Evolutionary conservation across 2,888 invertebrate genomes (phyloP).

Genomic region (Malthinus flaveolus): DNA sequence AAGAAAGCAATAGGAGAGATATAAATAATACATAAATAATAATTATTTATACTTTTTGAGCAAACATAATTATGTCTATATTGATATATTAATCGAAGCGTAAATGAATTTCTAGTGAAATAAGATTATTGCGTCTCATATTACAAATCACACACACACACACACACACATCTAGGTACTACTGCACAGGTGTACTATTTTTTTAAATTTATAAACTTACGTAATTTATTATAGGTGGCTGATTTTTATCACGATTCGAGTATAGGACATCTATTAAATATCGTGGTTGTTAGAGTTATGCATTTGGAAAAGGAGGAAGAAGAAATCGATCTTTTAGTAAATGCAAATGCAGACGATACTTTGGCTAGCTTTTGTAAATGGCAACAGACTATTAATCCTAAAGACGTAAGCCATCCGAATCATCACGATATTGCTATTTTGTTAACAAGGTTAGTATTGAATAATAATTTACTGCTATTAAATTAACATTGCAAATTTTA

Average conservation of each 20-base stretch:
- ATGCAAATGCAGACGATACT: constrained; percentile 59
- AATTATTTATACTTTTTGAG: constrained; percentile 13
- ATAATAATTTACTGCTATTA: too few species aligned
- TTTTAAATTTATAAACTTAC: too few species aligned
- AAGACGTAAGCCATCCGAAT: constrained; percentile 59
- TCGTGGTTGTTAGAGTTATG: constrained; percentile 61
- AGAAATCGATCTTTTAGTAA: constrained; percentile 58
- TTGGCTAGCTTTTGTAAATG: constrained; percentile 67
- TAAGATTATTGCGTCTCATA: constrained; percentile 10
- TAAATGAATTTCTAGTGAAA: constrained; percentile 9
- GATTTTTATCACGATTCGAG: constrained; percentile 55
- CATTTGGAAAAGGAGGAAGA: constrained; percentile 60
- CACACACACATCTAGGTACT: not conserved
- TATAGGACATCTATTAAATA: constrained; percentile 62
- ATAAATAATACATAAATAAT: constrained; percentile 17
- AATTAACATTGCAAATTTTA: too few species aligned
- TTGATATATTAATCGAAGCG: constrained; percentile 8
- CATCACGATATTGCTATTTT: constrained; percentile 66
- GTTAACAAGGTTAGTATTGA: constrained; percentile 57
- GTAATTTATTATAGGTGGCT: constrained; percentile 45
- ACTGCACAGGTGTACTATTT: not conserved
- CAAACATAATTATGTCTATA: constrained; percentile 9
- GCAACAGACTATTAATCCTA: constrained; percentile 62
- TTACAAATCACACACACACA: not conserved
- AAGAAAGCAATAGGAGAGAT: not conserved